phyloP scores from a whole-genome alignment of 2,888 invertebrate genomes.

The Cotesia congregata region DNA sequence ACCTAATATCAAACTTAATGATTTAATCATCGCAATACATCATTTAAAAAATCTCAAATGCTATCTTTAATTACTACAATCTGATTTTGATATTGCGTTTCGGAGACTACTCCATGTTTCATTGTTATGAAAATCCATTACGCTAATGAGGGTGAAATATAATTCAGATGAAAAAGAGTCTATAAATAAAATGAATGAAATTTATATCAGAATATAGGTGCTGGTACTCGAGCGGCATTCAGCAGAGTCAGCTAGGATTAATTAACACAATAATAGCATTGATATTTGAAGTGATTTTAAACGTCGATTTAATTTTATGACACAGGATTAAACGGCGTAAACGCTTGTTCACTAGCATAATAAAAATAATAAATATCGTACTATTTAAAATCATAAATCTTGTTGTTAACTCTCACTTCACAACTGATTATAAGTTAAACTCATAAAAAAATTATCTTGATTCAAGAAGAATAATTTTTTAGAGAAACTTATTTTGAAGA shows the following conservation, averaged over 20 bases:
- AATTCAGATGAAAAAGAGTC: background rate
- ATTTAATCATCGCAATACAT: no score
- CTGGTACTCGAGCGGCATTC: background rate
- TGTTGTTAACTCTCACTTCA: background rate
- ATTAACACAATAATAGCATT: background rate
- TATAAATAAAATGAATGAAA: background rate
- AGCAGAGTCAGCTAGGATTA: background rate
- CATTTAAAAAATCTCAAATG: no score
- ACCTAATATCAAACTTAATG: no score
- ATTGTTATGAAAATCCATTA: background rate
- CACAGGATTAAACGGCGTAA: background rate
- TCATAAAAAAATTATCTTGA: no score
- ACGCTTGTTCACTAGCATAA: background rate
- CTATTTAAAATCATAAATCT: background rate
- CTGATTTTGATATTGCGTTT: no score
- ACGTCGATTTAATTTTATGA: background rate
- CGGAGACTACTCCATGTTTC: background rate
- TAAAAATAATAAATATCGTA: background rate
- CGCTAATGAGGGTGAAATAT: background rate
- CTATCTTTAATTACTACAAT: no score
- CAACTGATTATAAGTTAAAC: background rate
- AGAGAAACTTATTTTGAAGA: no score
- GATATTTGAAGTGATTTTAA: background rate
- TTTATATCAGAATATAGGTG: background rate
- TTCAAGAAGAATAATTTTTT: no score